Evolutionary conservation across 2,797 vertebrate species (phyloP), one percentile per base, ranked within the genome.

Genomic region (Xyrichtys novacula): DNA sequence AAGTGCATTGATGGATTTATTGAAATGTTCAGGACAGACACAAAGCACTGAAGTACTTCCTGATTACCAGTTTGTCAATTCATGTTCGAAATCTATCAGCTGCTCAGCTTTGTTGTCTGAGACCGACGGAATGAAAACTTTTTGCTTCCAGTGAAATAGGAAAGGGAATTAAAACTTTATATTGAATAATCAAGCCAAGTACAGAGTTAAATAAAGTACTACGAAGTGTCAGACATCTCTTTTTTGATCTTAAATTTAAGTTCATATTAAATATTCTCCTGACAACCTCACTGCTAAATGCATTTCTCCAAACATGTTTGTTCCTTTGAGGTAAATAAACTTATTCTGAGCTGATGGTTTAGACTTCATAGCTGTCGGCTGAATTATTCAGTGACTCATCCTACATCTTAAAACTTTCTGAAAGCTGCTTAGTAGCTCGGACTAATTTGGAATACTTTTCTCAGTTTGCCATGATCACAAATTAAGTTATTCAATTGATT

Each of bases 1-100:
- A 80, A 22, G 2, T 12, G 16, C 20, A 42, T 32, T 1, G 19
- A 39, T 22, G 12, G 34, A 79, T 87, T 80, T 70, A 78, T 60
- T 71, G 53, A 74, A 54, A 54, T 8, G 26, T 40, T 17, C 29
- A 23, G 31, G 1, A 14, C 15, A 48, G 43, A 23, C 7, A 49
- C 0, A 16, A 4, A n/a, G n/a, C n/a, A 1, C 7, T 3, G 38
- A 34, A 7, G 16, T 14, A 43, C 14, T 28, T 34, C 1, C 6
- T 60, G 5, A 14, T 4, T 11, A 34, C 14, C 3, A n/a, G n/a
- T 28, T 2, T 16, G 25, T 17, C 2, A 8, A 34, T 1, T 2
- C 19, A 3, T 19, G 7, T 29, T 5, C 42, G 7, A 10, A 1
- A 23, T 44, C 23, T 55, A 10, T 2, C 15, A 12, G 4, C 11